A percentile compares a stretch with the other conserved stretches of the same genome.
These are phyloP conservation scores for Rhea americana DNA, from an alignment of 2,113 vertebrate genomes.

Conservation along the genomic window DNA sequence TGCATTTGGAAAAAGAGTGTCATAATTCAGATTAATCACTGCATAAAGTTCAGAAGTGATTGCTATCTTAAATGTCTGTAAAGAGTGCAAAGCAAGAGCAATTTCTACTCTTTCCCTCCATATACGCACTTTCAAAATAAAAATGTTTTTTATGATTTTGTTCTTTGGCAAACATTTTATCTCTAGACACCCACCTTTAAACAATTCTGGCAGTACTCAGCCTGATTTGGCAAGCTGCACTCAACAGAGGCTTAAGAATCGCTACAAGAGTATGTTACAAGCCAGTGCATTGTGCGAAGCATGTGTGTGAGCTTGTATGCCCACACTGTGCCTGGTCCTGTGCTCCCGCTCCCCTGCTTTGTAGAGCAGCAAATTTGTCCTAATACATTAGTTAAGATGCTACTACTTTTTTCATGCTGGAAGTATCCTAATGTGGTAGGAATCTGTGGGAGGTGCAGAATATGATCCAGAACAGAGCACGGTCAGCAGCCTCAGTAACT, in stretches of 20 bases:
- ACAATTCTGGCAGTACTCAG: not conserved
- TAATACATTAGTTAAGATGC: not conserved
- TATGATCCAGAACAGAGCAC: not conserved
- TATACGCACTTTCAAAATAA: not conserved
- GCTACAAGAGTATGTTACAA: not conserved
- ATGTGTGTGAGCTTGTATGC: not conserved
- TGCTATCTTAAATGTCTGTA: not conserved
- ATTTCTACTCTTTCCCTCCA: not conserved
- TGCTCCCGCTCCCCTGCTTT: not conserved
- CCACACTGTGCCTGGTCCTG: not conserved
- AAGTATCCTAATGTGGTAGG: not conserved
- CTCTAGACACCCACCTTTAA: not conserved
- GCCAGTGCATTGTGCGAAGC: not conserved
- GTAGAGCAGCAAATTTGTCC: not conserved
- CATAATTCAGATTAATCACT: constrained; percentile 21
- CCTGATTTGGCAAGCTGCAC: not conserved
- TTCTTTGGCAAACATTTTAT: constrained; percentile 27
- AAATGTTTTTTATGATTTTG: not conserved
- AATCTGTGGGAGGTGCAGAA: not conserved
- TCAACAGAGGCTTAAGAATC: not conserved
- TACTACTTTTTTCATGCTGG: not conserved
- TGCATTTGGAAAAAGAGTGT: not conserved
- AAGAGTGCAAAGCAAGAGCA: constrained; percentile 1
- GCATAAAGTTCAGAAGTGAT: not conserved
- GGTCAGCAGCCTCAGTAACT: not conserved